Percentiles rank a stretch among this genome's conserved stretches.
phyloP scores from a whole-genome alignment of 2,888 invertebrate genomes.

The Poecilus cupreus region DNA sequence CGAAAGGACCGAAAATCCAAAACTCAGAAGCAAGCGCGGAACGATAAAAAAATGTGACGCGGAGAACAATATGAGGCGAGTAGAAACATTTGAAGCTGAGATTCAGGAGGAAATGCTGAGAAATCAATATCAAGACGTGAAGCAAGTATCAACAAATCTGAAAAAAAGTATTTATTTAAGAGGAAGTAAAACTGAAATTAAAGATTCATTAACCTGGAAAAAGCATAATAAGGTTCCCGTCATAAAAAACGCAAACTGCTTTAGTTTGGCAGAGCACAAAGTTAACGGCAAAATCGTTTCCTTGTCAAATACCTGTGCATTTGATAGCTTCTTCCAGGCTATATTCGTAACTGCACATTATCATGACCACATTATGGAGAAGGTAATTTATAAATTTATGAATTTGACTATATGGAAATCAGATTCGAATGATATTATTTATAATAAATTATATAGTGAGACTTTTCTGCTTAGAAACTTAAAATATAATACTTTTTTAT shows the following conservation, averaged over 20 bases:
- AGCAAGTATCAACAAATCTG: not conserved
- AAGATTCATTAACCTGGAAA: slow-evolving; percentile 22
- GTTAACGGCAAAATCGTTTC: not conserved
- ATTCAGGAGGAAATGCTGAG: not conserved
- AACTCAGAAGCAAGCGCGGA: not conserved
- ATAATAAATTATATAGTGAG: not conserved
- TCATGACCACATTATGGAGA: slow-evolving; percentile 1
- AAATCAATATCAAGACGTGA: not conserved
- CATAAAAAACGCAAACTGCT: slow-evolving; percentile 31
- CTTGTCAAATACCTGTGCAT: slow-evolving; percentile 32
- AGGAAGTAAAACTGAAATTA: slow-evolving; percentile 10
- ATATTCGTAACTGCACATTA: slow-evolving; percentile 17
- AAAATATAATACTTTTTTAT: not conserved
- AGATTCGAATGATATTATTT: not conserved
- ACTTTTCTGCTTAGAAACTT: not conserved
- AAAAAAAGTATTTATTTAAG: slow-evolving; percentile 16
- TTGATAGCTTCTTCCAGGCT: slow-evolving; percentile 29
- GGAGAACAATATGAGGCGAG: not conserved
- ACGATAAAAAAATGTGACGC: not conserved
- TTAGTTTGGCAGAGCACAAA: slow-evolving; percentile 10
- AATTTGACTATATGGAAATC: not conserved
- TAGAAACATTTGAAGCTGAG: not conserved
- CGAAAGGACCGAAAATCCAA: not conserved
- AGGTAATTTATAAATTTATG: not conserved
- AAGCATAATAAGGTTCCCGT: slow-evolving; percentile 16